Conservation (phyloP, 2,888 invertebrate genomes). For the Brachyopa scutellaris region DNA sequence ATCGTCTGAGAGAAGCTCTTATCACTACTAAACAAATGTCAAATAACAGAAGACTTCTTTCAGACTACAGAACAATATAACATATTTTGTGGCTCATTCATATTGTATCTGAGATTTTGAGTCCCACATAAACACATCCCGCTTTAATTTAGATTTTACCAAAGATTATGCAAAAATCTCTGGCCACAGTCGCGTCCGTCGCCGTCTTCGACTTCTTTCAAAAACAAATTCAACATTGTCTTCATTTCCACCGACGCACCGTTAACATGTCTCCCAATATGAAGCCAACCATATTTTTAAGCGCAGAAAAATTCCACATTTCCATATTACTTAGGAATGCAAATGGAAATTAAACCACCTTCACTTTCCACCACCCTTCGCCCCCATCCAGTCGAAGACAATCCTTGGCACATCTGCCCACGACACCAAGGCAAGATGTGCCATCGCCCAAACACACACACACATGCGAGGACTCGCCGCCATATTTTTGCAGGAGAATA, state of each 20-base stretch:
- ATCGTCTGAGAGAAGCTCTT: too few species aligned
- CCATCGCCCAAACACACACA: slow-evolving; percentile 21
- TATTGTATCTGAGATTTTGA: too few species aligned
- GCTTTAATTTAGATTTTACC: too few species aligned
- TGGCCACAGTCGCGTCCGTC: too few species aligned
- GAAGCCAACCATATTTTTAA: slow-evolving; percentile 54
- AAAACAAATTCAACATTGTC: slow-evolving; percentile 40
- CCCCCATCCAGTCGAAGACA: background rate
- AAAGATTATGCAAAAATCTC: slow-evolving; percentile 61
- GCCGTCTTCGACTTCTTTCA: slow-evolving; percentile 12
- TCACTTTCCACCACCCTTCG: slow-evolving; percentile 29
- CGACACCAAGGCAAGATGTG: slow-evolving; percentile 36
- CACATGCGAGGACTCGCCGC: background rate
- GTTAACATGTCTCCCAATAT: background rate
- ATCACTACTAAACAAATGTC: too few species aligned
- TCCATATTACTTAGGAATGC: slow-evolving; percentile 71
- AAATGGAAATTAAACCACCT: slow-evolving; percentile 72
- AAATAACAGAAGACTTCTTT: too few species aligned
- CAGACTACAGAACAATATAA: too few species aligned
- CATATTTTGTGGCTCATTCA: too few species aligned
- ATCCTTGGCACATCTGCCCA: slow-evolving; percentile 60
- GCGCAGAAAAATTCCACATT: slow-evolving; percentile 65
- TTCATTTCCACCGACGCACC: background rate
- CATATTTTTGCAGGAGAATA: slow-evolving; percentile 69
- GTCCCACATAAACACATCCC: too few species aligned